Base-by-base conservation (phyloP, 2,113 vertebrate species). In the Brachypteracias leptosomus region DNA sequence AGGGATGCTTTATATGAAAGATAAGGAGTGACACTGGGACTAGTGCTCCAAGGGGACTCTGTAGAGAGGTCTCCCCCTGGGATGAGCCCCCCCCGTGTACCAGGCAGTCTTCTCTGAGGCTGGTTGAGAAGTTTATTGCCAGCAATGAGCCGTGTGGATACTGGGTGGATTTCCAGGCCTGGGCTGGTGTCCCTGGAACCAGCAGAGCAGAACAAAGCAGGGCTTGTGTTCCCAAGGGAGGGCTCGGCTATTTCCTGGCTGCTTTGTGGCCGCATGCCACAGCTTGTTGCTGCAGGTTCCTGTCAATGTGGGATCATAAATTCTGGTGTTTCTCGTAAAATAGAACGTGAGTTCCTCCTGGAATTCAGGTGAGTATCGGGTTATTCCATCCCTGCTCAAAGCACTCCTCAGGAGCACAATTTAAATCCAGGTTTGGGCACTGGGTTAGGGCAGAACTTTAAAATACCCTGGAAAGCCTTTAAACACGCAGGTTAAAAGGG, bases 171-270 rank as follows among this genome's bases (percentile, higher is more conserved):
- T 62, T 55, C 81, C 71, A 67, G 31, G 16, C 72, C 21, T 25
- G 4, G 49, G 26, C 25, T 6, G 10, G 61, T 20, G 49, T 35
- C n/a, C 24, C 72, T 4, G 3, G 73, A 86, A 57, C 15, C 2
- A 29, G 42, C 28, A 10, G 16, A 58, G 57, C 20, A 67, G 66
- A 74, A 76, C 12, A 66, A 58, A 0, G 12, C 13, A 46, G 62
- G 8, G 4, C 10, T 58, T 46, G 9, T 54, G 22, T 22, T 42
- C 10, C 3, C 24, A 49, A 24, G 51, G 24, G 31, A 54, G 49
- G 14, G 52, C 42, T 36, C 26, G 55, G 89, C 65, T 84, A 67
- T 95, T 96, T 96, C 93, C 93, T 93, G 91, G 35, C 61, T 81
- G 87, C 35, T n/a, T 85, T 52, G 59, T 66, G 31, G 2, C 3